These are phyloP conservation scores for Passer domesticus DNA, from an alignment of 2,113 vertebrate genomes.

Conservation along the genomic window DNA sequence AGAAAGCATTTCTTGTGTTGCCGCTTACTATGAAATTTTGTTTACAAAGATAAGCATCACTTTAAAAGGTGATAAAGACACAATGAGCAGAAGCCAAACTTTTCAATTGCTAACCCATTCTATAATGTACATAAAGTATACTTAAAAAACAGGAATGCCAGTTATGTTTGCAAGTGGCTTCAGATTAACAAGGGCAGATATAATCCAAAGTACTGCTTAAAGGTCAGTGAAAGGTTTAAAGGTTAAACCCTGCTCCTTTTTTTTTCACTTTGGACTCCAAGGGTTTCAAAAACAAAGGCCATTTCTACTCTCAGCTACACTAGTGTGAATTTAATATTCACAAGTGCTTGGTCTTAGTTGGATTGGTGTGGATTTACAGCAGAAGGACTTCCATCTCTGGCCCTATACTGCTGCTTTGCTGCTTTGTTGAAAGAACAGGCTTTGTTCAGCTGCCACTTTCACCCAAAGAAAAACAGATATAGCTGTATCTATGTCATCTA, in stretches of 20 bases:
- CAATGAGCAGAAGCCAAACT: not conserved
- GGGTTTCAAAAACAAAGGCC: constrained; percentile 16
- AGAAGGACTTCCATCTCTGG: not conserved
- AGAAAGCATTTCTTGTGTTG: not conserved
- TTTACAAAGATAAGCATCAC: not conserved
- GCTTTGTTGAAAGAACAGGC: not conserved
- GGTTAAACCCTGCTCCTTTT: constrained; percentile 22
- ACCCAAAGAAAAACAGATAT: not conserved
- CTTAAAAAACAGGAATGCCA: not conserved
- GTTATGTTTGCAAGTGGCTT: constrained; percentile 38
- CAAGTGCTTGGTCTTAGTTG: not conserved
- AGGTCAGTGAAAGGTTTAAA: constrained; percentile 38
- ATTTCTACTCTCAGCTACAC: not conserved
- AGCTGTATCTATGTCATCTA: not conserved
- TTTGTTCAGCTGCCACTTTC: not conserved
- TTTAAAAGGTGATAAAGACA: not conserved
- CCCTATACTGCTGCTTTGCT: not conserved
- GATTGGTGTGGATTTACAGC: constrained; percentile 3
- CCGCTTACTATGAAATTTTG: not conserved
- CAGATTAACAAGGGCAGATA: constrained; percentile 29
- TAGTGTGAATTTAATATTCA: constrained; percentile 8
- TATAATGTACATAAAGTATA: not conserved
- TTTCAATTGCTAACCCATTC: not conserved
- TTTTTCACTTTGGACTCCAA: not conserved
- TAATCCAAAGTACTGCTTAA: constrained; percentile 44